These are phyloP conservation scores for Salvelinus fontinalis DNA, from an alignment of 2,113 vertebrate species.

Conservation along the genomic window DNA sequence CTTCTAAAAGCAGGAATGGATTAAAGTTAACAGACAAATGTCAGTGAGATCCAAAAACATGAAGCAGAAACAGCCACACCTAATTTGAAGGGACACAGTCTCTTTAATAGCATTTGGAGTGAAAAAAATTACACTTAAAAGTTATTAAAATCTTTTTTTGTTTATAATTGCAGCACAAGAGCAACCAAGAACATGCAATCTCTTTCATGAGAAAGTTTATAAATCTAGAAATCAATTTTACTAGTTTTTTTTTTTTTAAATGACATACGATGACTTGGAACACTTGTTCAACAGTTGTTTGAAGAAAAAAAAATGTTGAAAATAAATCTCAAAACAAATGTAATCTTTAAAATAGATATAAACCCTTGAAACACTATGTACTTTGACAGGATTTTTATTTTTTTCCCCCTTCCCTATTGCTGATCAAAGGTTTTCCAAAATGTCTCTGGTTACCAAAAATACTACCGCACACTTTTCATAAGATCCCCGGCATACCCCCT, in stretches of 20 bases:
- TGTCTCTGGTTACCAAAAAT: slow-evolving; percentile 22
- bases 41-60: background rate
- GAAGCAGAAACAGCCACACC: slow-evolving; percentile 26
- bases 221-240: slow-evolving; percentile 60
- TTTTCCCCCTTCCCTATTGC: slow-evolving; percentile 69
- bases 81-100: slow-evolving; percentile 67
- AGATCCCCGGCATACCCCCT: slow-evolving; percentile 61
- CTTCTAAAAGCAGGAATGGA: too few relatives aligned
- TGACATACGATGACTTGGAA: slow-evolving; percentile 54
- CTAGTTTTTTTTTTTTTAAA: slow-evolving; percentile 61
- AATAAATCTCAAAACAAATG: slow-evolving; percentile 45
- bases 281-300: slow-evolving; percentile 35
- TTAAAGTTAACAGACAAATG: background rate
- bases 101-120: slow-evolving; percentile 80
- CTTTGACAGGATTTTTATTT: slow-evolving; percentile 64
- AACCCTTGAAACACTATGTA: slow-evolving; percentile 65
- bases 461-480: slow-evolving; percentile 28
- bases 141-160: slow-evolving; percentile 74
- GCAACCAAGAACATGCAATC: slow-evolving; percentile 77
- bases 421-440: slow-evolving; percentile 52
- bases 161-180: slow-evolving; percentile 71
- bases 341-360: slow-evolving; percentile 75
- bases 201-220: slow-evolving; percentile 64
- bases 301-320: slow-evolving; percentile 29
- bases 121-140: slow-evolving; percentile 74